A percentile compares a stretch with the other conserved stretches of the same genome.
Evolutionary conservation across 2,888 invertebrate species (phyloP).

Genomic region (Merodon equestris): DNA sequence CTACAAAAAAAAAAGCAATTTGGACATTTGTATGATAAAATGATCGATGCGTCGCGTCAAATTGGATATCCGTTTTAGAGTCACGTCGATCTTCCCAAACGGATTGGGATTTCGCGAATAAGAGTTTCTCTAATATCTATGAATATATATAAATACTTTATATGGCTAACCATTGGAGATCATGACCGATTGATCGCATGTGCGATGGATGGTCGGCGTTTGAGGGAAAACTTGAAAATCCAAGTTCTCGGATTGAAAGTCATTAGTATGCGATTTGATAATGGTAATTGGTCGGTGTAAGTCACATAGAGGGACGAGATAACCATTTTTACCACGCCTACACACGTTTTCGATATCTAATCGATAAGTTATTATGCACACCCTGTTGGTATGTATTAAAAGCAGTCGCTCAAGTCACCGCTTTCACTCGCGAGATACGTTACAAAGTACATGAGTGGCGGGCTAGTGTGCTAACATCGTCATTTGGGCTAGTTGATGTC

Average conservation of each 20-base stretch:
- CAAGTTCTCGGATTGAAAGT: slow-evolving; percentile 20
- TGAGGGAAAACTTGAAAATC: slow-evolving; percentile 17
- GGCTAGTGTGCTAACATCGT: slow-evolving; percentile 6
- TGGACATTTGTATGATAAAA: slow-evolving; percentile 1
- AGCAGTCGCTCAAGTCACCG: slow-evolving; percentile 13
- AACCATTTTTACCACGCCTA: slow-evolving; percentile 48
- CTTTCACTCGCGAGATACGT: slow-evolving; percentile 43
- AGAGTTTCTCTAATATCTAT: slow-evolving; percentile 8
- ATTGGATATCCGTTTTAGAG: neutral
- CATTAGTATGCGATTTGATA: slow-evolving; percentile 47
- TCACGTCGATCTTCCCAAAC: no score
- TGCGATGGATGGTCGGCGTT: neutral
- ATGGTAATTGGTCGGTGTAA: slow-evolving; percentile 51
- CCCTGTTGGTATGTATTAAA: slow-evolving; percentile 18
- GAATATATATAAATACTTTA: no score
- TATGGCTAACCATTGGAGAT: neutral
- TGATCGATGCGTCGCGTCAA: slow-evolving; percentile 44
- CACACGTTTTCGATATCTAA: slow-evolving; percentile 47
- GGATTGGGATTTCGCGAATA: neutral
- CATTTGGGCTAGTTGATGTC: slow-evolving; percentile 12
- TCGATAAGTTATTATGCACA: slow-evolving; percentile 47
- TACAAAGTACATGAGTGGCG: no score
- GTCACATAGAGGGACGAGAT: slow-evolving; percentile 29
- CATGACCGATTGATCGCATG: neutral
- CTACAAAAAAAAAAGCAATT: slow-evolving; percentile 2